Evolutionary conservation across 2,113 vertebrate genomes (phyloP), one percentile per base, ranked within the genome.

Genomic region (Hippolais icterina): DNA sequence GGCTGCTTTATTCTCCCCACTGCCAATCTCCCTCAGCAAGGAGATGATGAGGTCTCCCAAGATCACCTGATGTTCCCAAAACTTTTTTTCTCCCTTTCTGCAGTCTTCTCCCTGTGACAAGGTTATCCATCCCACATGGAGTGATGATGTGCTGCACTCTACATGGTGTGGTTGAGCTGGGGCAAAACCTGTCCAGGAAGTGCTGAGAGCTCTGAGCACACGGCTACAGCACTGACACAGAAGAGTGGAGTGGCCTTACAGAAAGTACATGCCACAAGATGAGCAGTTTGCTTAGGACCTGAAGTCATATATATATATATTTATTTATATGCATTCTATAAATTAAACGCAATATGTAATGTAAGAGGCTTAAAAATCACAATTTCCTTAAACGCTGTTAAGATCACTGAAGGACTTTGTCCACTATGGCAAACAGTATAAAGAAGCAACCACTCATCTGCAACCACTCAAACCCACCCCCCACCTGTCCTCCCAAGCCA

Each of bases 111-210:
- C 29, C 20, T 41, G 11, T 39, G 31, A 53, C 66, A 81, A 44
- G 16, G 18, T 47, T 70, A 35, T 39, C 29, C 4, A 2, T 29
- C 7, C 8, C 1, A 1, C 2, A 1, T 14, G 15, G 49, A 83
- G 12, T 0, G 3, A 17, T 33, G 21, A 31, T 0, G 0, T 13
- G 6, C 56, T 63, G 53, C 61, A n/a, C 21, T 15, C 28, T 35
- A 10, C 0, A 0, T 61, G 33, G 6, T 1, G 12, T 17, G 16
- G 28, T 2, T 1, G 7, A 6, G 1, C 54, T 57, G 54, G 47
- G 27, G 21, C 29, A 65, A 57, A 80, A 37, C 3, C 37, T 27
- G 42, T 49, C 42, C 42, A 6, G 28, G 47, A 52, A 77, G 33
- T 0, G 1, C 18, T 68, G 70, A 49, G 35, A 49, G 12, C 17